phyloP scores from a whole-genome alignment of 2,113 vertebrate species.

The Rhynchopsitta pachyrhyncha region DNA sequence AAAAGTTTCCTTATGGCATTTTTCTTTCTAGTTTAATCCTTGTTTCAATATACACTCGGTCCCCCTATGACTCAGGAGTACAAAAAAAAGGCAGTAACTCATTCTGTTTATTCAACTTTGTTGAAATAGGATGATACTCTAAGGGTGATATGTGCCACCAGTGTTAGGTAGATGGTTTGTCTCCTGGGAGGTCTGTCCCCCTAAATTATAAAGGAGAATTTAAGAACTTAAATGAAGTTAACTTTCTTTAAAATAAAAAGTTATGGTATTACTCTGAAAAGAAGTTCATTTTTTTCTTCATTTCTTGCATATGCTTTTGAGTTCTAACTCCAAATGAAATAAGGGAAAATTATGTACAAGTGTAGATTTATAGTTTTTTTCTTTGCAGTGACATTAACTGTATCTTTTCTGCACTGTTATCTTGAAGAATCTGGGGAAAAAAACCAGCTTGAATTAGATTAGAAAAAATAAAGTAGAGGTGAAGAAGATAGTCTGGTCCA shows the following conservation, averaged over 20 bases:
- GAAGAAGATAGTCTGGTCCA: background rate
- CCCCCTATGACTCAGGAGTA: background rate
- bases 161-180: background rate
- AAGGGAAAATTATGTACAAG: background rate
- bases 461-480: background rate
- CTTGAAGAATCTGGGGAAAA: background rate
- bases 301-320: background rate
- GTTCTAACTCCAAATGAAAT: background rate
- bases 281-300: background rate
- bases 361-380: background rate
- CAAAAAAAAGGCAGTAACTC: background rate
- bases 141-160: background rate
- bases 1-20: background rate
- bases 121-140: background rate
- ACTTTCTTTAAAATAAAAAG: background rate
- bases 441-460: accelerated
- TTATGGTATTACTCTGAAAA: background rate
- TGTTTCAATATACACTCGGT: background rate
- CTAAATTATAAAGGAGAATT: background rate
- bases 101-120: background rate
- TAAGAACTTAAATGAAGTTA: background rate
- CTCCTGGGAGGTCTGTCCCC: background rate
- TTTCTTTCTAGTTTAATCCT: background rate
- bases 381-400: background rate
- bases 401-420: background rate